Evolutionary conservation across 1,140 invertebrate genomes (phyloP), one percentile per base, ranked within the genome.

Genomic region (Diorhabda carinulata): DNA sequence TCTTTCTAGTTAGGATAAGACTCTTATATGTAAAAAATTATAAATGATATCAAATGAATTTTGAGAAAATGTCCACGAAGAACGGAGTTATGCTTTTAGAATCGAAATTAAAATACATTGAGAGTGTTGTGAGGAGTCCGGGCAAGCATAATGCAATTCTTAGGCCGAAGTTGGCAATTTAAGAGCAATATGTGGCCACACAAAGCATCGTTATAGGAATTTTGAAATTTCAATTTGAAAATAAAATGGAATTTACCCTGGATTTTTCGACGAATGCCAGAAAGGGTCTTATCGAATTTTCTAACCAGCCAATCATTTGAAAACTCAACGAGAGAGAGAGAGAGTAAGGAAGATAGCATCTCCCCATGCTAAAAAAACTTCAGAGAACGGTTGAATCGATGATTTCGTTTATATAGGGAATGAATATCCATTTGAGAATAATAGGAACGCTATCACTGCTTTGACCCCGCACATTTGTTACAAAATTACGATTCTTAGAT

Each of bases 401-500:
- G 74, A 76, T 76, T 74, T 61, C 73, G 70, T 76, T 74, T 76
- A 72, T 74, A 74, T 72, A 67, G 72, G 71, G 66, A 76, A 74
- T 72, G 73, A 73, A 75, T 74, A 74, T 74, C 73, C 71, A 74
- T 74, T 74, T 67, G 63, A 67, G 64, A 61, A 74, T 74, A 74
- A 74, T 72, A 73, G 71, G 68, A 70, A 68, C 66, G 69, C 61
- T 61, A 70, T 73, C 73, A 73, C 69, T 71, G 69, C 67, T 69
- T 62, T 72, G 70, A 68, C 73, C 67, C 63, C 57, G 7, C 47
- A 42, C 65, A 70, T 70, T 72, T 70, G 66, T 69, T 62, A 72
- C 61, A 42, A 64, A 70, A 72, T 70, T 72, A 65, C 66, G 57
- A 56, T 61, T 43, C 40, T n/a, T 45, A 57, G 66, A 67, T 61